Base-by-base conservation (phyloP, 2,797 vertebrate genomes). In the Peromyscus melanophrys region DNA sequence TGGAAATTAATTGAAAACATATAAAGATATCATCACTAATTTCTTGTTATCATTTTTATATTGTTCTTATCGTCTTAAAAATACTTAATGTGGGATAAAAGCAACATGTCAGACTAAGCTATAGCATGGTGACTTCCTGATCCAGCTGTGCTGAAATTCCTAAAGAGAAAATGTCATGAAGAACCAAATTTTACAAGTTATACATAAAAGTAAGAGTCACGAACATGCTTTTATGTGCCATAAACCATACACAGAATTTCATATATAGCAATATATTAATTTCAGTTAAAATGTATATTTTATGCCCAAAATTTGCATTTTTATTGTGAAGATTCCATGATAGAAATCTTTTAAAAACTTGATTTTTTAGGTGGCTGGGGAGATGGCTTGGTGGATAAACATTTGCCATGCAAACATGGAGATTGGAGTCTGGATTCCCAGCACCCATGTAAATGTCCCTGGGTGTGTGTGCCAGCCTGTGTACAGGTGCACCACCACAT, bases 121-220 rank as follows among this genome's bases (percentile, higher is more conserved):
- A 90, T 94, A 94, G 93, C 88, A 43, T 83, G 43, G 4, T 89
- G 94, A 87, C 92, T 97, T 96, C n/a, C 10, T 90, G 52, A 76
- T 76, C 93, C 0, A 86, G 34, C 89, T 43, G 43, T 92, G 29
- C 12, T 69, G 6, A 94, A 86, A 25, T 95, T 94, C 55, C 65
- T 92, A 55, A 88, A 80, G n/a, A 94, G 57, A 92, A 96, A 90
- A 81, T 52, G 1, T 31, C 40, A 67, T 88, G 82, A 86, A 95
- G 85, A 78, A 94, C 52, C 61, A 76, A 67, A 96, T 11, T 80
- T 84, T 90, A 71, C 76, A 87, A 80, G 11, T 92, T 73, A 95
- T 89, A 86, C 73, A 76, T 89, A 86, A 95, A 92, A 96, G 92
- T 61, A 85, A 85, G 96, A 52, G n/a, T 73, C 80, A 95, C 75